Evolutionary conservation across 1,140 invertebrate genomes (phyloP), one percentile per base, ranked within the genome.

Genomic region (Bombus affinis): DNA sequence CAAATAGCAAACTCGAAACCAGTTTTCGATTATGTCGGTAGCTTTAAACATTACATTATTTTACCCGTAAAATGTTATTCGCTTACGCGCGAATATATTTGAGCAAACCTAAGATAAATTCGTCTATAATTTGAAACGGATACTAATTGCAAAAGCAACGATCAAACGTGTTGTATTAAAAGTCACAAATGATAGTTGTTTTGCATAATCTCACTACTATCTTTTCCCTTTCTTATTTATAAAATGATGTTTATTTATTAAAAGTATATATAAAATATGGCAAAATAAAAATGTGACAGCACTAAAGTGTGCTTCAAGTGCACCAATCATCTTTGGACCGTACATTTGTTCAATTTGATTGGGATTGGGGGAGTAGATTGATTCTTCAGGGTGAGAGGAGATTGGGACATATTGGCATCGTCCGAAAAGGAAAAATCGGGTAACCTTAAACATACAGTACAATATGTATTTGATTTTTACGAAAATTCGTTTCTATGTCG

Each of bases 361-460:
- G 18, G 15, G 75, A 12, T 62, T 10, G 22, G 4, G 35, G 37
- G n/a, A 2, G 42, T 53, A 42, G 22, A 37, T 39, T 62, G 44
- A 18, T 22, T 13, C n/a, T 25, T 66, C 6, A 1, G 77, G 57
- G 32, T 65, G 22, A n/a, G 10, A 59, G 13, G 25, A 9, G 18
- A 66, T n/a, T 12, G 8, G 25, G 32, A 22, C n/a, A 3, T 5
- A 9, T 35, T 66, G 47, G 32, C 15, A 13, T 86, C 37, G 3
- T 86, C 53, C 25, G 44, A 75, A 66, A 88, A 83, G 35, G 71
- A 80, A 57, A 86, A 80, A n/a, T 86, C 83, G 8, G 83, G 32
- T 8, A 66, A 76, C 37, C 80, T 86, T 88, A 68, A 89, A 89
- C 57, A 85, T 74, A 81, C 10, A 74, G 39, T 53, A 53, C 10